Conservation (phyloP, 2,113 vertebrate genomes). For the Myodes glareolus region DNA sequence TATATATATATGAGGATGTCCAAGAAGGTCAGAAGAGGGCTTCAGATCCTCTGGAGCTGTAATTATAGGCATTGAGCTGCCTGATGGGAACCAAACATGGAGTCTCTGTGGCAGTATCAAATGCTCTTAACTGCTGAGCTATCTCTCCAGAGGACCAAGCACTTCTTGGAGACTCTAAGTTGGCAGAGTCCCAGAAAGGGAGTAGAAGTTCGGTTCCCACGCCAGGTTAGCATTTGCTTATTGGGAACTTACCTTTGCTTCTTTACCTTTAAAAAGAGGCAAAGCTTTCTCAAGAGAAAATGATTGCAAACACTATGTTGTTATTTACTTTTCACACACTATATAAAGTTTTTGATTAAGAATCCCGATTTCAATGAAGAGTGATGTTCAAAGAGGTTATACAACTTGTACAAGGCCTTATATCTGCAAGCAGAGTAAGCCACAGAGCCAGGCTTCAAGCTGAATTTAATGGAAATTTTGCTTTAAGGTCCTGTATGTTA, state of each 20-base stretch:
- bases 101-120: neutral
- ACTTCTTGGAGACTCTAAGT: neutral
- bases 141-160: neutral
- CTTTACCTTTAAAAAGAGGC: neutral
- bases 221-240: neutral
- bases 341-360: slow-evolving; percentile 19
- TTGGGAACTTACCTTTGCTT: slow-evolving; percentile 13
- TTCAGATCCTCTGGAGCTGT: neutral
- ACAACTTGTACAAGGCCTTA: neutral
- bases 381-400: slow-evolving; percentile 31
- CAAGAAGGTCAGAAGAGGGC: neutral
- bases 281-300: slow-evolving; percentile 19
- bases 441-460: neutral
- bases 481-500: slow-evolving; percentile 19
- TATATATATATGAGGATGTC: neutral
- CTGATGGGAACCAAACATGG: neutral
- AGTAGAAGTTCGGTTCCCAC: slow-evolving; percentile 1
- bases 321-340: neutral
- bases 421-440: neutral
- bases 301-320: neutral
- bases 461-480: slow-evolving; percentile 24
- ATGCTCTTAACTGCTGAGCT: neutral
- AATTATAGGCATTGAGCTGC: no score
- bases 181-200: neutral
- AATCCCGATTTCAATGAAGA: slow-evolving; percentile 42